Conservation (phyloP, 2,113 vertebrate species). For the Lontra canadensis region DNA sequence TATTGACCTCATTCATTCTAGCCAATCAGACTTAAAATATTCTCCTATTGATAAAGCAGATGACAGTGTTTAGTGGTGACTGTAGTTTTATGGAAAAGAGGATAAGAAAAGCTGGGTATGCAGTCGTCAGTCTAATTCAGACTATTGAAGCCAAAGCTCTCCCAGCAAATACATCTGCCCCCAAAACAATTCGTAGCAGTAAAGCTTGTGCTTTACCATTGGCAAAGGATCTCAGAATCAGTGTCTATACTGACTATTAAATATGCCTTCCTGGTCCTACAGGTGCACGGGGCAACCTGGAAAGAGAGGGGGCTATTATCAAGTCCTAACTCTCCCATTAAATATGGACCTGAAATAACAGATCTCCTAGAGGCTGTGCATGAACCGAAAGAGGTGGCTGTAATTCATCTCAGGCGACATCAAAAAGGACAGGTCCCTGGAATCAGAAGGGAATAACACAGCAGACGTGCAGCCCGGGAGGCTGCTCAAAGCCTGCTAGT, state of each 20-base stretch:
- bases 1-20: neutral
- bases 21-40: neutral
- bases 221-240: neutral
- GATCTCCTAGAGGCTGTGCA: neutral
- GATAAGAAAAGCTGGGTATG: neutral
- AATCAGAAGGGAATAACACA: neutral
- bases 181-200: neutral
- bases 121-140: neutral
- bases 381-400: neutral
- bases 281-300: neutral
- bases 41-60: neutral
- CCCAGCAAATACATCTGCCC: neutral
- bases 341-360: neutral
- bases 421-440: neutral
- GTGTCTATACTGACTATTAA: neutral
- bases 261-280: neutral
- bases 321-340: neutral
- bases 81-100: neutral
- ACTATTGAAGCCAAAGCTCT: neutral
- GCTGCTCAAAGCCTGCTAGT: neutral
- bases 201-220: neutral
- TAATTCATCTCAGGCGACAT: neutral
- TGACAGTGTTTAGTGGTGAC: neutral
- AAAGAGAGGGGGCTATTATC: neutral
- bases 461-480: neutral